Evolutionary conservation across 2,797 vertebrate genomes (phyloP).

Genomic region (Gambusia yucatana): DNA sequence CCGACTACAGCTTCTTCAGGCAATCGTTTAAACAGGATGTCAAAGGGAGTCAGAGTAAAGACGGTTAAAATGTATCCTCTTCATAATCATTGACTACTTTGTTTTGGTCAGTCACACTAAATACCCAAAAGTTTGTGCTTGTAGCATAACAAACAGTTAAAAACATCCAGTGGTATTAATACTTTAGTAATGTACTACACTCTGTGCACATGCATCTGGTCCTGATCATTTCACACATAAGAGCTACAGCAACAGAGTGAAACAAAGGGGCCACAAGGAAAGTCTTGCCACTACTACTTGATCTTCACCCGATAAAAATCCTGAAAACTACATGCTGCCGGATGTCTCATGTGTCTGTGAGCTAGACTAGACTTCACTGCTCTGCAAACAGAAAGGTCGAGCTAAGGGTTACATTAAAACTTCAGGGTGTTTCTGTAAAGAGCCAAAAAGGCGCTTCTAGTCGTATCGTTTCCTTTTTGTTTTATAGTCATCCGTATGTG

Average conservation of each 20-base stretch:
- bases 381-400: conserved; percentile 13
- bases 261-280: neutral
- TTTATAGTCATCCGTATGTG: conserved; percentile 11
- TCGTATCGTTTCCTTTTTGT: neutral
- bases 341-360: conserved; percentile 1
- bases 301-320: neutral
- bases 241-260: neutral
- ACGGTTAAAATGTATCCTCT: neutral
- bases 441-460: conserved; percentile 27
- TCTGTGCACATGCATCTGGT: neutral
- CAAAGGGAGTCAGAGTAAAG: neutral
- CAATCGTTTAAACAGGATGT: neutral
- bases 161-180: neutral
- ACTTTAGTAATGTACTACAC: neutral
- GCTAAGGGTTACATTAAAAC: conserved; percentile 49
- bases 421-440: conserved; percentile 33
- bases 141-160: neutral
- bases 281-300: neutral
- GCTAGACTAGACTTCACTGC: conserved; percentile 16
- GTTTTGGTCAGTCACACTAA: neutral
- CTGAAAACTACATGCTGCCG: neutral
- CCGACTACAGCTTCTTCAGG: neutral
- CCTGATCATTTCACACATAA: neutral
- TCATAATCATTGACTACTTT: neutral
- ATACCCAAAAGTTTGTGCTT: neutral